Conservation (phyloP, 2,888 invertebrate species). For the Pterostichus niger region DNA sequence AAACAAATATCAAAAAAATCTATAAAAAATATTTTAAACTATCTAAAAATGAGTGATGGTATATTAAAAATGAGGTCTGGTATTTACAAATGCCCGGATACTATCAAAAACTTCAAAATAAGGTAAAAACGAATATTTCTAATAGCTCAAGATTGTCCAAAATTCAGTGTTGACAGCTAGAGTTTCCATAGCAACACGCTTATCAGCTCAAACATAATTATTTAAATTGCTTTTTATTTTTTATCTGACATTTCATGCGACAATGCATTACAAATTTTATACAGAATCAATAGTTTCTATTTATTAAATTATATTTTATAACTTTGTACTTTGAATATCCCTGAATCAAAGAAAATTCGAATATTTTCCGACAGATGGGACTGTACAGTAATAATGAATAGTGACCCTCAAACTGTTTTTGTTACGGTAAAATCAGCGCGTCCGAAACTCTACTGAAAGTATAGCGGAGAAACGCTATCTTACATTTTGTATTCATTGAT, state of each 20-base stretch:
- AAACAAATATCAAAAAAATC: neutral
- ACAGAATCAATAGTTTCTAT: slow-evolving; percentile 13
- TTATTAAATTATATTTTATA: neutral
- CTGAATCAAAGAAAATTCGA: neutral
- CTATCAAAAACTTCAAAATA: slow-evolving; percentile 78
- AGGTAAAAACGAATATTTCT: slow-evolving; percentile 75
- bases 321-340: slow-evolving; percentile 14
- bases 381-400: neutral
- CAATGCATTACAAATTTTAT: neutral
- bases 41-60: slow-evolving; percentile 9
- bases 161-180: slow-evolving; percentile 6
- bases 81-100: slow-evolving; percentile 79
- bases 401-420: neutral
- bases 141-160: slow-evolving; percentile 20
- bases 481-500: neutral
- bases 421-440: neutral
- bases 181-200: slow-evolving; percentile 16
- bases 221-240: slow-evolving; percentile 24
- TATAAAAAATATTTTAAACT: neutral
- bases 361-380: slow-evolving; percentile 11
- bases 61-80: slow-evolving; percentile 73
- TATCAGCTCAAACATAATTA: slow-evolving; percentile 32
- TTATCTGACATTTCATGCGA: slow-evolving; percentile 12
- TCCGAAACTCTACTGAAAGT: neutral
- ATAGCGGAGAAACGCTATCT: no score